These are phyloP conservation scores for Spodoptera picta DNA, from an alignment of 2,888 invertebrate species.

Conservation along the genomic window DNA sequence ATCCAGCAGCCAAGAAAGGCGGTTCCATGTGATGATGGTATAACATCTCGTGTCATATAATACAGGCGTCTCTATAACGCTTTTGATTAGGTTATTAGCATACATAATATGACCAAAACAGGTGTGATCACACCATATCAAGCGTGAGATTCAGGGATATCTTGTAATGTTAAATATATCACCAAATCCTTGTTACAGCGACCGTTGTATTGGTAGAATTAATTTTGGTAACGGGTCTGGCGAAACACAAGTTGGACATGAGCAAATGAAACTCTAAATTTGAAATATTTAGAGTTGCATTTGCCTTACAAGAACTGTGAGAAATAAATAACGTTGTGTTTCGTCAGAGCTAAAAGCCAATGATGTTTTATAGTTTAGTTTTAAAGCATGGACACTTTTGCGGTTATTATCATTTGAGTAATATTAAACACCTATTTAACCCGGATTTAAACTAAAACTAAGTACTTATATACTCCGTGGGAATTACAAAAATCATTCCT, in stretches of 20 bases:
- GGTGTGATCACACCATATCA: constrained; percentile 54
- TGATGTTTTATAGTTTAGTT: constrained; percentile 64
- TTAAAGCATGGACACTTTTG: constrained; percentile 72
- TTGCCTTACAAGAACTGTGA: neutral
- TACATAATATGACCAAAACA: constrained; percentile 46
- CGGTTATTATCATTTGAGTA: constrained; percentile 66
- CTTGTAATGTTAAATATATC: constrained; percentile 66
- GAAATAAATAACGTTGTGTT: constrained; percentile 29
- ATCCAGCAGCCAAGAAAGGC: constrained; percentile 49
- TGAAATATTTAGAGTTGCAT: constrained; percentile 6
- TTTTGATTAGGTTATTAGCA: constrained; percentile 51
- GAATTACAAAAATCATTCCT: constrained; percentile 50
- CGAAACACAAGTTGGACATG: constrained; percentile 23
- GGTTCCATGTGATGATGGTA: constrained; percentile 40
- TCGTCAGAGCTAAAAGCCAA: constrained; percentile 44
- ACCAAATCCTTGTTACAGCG: constrained; percentile 76
- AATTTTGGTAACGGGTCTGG: constrained; percentile 56
- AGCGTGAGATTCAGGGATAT: constrained; percentile 60
- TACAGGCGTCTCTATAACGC: constrained; percentile 37
- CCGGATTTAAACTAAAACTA: constrained; percentile 48
- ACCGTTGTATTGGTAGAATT: constrained; percentile 71
- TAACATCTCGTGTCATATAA: constrained; percentile 31
- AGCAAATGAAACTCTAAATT: neutral
- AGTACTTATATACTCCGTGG: constrained; percentile 3
- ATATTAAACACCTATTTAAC: constrained; percentile 69